A percentile compares a stretch with the other conserved stretches of the same genome.
These are phyloP conservation scores for Dinoponera quadriceps DNA, from an alignment of 1,140 invertebrate genomes.

Conservation along the genomic window DNA sequence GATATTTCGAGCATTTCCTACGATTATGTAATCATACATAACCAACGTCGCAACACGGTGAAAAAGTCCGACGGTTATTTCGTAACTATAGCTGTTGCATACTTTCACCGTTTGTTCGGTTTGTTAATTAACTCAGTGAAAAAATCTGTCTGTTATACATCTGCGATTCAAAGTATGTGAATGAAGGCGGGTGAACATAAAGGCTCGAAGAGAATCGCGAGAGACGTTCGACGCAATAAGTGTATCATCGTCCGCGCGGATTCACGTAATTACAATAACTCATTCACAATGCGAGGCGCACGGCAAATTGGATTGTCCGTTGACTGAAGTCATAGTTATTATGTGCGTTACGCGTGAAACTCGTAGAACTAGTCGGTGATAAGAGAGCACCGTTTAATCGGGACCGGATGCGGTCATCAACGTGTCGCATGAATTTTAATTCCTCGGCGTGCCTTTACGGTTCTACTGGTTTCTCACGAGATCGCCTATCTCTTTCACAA, in stretches of 20 bases:
- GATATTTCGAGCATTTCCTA: neutral
- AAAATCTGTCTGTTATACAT: conserved; percentile 11
- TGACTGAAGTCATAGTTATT: neutral
- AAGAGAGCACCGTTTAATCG: conserved; percentile 42
- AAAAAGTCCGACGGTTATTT: neutral
- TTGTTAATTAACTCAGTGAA: neutral
- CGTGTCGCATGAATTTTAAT: conserved; percentile 64
- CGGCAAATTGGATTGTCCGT: conserved; percentile 62
- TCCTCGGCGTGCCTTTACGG: conserved; percentile 33
- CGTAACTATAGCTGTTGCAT: neutral
- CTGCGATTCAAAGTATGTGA: conserved; percentile 14
- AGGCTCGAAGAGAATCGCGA: neutral
- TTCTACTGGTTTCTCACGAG: conserved; percentile 43
- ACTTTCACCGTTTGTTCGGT: neutral
- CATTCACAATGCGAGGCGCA: conserved; percentile 59
- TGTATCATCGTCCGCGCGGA: conserved; percentile 39
- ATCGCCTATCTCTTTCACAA: conserved; percentile 30
- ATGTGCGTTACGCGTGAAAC: neutral
- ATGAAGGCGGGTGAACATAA: conserved; percentile 12
- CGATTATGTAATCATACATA: neutral
- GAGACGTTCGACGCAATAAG: conserved; percentile 36
- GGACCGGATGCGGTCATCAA: conserved; percentile 55
- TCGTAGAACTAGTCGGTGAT: conserved; percentile 21
- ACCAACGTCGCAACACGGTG: neutral
- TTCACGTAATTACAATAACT: conserved; percentile 51